Evolutionary conservation across 2,888 invertebrate species (phyloP).

Genomic region (Cerceris rybyensis): DNA sequence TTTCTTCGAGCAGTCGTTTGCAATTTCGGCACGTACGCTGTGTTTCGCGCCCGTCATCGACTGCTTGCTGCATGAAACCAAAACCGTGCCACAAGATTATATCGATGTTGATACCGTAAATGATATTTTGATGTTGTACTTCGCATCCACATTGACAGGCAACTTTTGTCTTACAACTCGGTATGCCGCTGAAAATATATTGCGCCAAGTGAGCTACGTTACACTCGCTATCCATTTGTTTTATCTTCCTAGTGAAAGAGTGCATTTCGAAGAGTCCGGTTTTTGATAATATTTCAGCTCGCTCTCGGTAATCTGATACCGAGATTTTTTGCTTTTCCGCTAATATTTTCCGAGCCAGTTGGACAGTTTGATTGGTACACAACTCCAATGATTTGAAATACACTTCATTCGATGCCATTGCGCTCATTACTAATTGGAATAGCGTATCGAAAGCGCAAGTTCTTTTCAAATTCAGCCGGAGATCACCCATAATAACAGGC

Average conservation of each 20-base stretch:
- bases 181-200: constrained; percentile 26
- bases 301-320: constrained; percentile 9
- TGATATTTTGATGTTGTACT: constrained; percentile 12
- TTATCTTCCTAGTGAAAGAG: constrained; percentile 22
- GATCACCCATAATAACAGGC: constrained; percentile 24
- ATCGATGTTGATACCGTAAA: constrained; percentile 27
- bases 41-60: constrained; percentile 23
- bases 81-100: constrained; percentile 31
- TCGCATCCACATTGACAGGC: constrained; percentile 28
- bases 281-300: constrained; percentile 29
- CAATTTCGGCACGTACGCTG: constrained; percentile 35
- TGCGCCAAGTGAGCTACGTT: constrained; percentile 43
- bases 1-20: constrained; percentile 11
- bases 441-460: constrained; percentile 46
- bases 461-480: constrained; percentile 26
- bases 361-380: constrained; percentile 17
- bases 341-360: constrained; percentile 31
- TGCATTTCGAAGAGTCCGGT: constrained; percentile 16
- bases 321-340: constrained; percentile 19
- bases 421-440: constrained; percentile 39
- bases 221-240: constrained; percentile 33
- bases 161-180: constrained; percentile 17
- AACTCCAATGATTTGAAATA: constrained; percentile 20
- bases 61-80: constrained; percentile 40
- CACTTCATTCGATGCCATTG: constrained; percentile 25